phyloP scores from a whole-genome alignment of 1,140 invertebrate genomes.

The Rhyacophila brunnea region DNA sequence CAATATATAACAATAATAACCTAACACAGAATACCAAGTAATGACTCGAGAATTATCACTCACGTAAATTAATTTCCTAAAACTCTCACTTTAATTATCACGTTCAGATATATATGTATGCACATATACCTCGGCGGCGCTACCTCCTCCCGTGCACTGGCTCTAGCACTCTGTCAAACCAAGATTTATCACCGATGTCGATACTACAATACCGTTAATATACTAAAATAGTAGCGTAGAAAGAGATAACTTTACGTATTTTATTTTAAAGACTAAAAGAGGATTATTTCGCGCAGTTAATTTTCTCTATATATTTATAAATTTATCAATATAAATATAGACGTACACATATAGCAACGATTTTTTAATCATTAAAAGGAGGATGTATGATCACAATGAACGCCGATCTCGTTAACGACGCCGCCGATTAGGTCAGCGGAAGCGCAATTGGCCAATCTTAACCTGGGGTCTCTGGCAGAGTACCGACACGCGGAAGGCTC shows the following conservation, averaged over 20 bases:
- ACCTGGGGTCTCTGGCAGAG: conserved; percentile 51
- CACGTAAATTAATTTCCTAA: conserved; percentile 18
- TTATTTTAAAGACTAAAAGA: too few species aligned
- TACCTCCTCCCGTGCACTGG: background rate
- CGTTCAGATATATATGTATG: conserved; percentile 15
- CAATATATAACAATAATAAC: conserved; percentile 5
- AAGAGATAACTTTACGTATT: too few species aligned
- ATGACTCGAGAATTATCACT: conserved; percentile 29
- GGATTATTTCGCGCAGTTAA: too few species aligned
- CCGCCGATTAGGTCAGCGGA: background rate
- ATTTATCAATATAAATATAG: background rate
- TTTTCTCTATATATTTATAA: too few species aligned
- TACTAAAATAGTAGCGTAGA: too few species aligned
- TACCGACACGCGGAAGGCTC: conserved; percentile 48
- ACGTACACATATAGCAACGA: conserved; percentile 24
- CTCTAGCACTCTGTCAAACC: too few species aligned
- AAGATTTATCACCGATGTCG: too few species aligned
- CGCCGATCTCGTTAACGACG: background rate
- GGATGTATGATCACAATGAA: conserved; percentile 8
- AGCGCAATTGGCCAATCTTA: conserved; percentile 40
- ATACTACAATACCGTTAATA: too few species aligned
- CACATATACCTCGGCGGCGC: background rate
- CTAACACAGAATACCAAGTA: conserved; percentile 16
- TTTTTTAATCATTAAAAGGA: conserved; percentile 1
- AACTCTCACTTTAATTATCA: conserved; percentile 26